Conservation (phyloP, 2,113 vertebrate genomes). For the Bothrops jararaca region DNA sequence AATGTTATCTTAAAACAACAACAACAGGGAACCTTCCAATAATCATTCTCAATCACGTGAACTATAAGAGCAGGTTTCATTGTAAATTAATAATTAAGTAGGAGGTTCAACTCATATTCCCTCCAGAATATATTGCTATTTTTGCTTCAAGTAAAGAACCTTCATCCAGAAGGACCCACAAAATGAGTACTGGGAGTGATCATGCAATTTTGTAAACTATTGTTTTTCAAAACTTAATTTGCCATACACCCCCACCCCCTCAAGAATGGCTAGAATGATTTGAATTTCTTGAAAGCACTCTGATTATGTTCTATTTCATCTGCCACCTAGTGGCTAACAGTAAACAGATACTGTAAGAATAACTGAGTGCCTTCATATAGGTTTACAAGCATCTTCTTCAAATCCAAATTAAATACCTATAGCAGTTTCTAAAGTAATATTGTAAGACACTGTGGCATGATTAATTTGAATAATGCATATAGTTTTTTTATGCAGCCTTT, state of each 20-base stretch:
- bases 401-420: neutral
- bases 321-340: conserved; percentile 10
- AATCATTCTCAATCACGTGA: neutral
- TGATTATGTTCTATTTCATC: neutral
- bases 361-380: neutral
- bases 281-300: neutral
- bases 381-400: neutral
- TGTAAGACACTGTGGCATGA: neutral
- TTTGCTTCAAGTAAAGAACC: neutral
- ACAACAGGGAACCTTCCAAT: neutral
- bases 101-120: neutral
- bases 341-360: neutral
- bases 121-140: neutral
- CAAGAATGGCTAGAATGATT: neutral
- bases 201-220: neutral
- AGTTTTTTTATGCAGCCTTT: neutral
- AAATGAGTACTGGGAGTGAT: neutral
- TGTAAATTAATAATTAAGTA: neutral
- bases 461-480: neutral
- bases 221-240: neutral
- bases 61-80: neutral
- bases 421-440: neutral
- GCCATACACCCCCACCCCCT: too few species aligned
- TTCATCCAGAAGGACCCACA: neutral
- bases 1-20: neutral